Conservation (phyloP, 2,113 vertebrate genomes). For the Bufo bufo region DNA sequence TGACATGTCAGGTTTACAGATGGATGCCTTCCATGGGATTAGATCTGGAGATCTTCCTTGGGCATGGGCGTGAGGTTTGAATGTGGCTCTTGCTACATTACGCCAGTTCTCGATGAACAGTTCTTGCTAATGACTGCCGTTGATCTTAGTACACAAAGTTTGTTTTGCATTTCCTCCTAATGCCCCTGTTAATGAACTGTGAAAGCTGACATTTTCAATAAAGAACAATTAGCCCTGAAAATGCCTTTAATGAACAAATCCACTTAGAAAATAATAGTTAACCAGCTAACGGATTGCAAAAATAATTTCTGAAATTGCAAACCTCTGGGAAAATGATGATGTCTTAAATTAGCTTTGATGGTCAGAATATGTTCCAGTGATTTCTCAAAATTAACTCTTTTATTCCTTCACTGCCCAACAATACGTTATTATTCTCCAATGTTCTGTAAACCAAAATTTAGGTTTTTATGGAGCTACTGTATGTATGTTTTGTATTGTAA, state of each 20-base stretch:
- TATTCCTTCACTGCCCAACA: not conserved
- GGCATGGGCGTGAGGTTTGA: not conserved
- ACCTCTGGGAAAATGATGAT: constrained; percentile 51
- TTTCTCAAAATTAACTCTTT: constrained; percentile 44
- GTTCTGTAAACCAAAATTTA: not conserved
- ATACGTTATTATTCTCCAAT: not conserved
- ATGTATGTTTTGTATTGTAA: not conserved
- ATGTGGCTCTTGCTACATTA: not conserved
- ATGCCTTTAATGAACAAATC: constrained; percentile 67
- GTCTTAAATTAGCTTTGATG: constrained; percentile 66
- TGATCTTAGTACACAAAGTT: constrained; percentile 48
- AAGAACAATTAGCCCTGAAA: constrained; percentile 69
- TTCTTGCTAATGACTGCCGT: constrained; percentile 50
- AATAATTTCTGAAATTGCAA: constrained; percentile 61
- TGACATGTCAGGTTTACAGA: too few species aligned
- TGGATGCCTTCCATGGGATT: too few species aligned
- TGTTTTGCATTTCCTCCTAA: constrained; percentile 45
- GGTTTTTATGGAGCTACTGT: not conserved
- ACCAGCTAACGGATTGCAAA: constrained; percentile 60
- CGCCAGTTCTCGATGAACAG: constrained; percentile 8
- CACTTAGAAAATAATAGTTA: constrained; percentile 71
- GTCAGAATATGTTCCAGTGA: constrained; percentile 50
- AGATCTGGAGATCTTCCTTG: not conserved
- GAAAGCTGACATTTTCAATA: constrained; percentile 70
- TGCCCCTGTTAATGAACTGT: constrained; percentile 67